Conservation (phyloP, 2,113 vertebrate species). For the Ciconia maguari region DNA sequence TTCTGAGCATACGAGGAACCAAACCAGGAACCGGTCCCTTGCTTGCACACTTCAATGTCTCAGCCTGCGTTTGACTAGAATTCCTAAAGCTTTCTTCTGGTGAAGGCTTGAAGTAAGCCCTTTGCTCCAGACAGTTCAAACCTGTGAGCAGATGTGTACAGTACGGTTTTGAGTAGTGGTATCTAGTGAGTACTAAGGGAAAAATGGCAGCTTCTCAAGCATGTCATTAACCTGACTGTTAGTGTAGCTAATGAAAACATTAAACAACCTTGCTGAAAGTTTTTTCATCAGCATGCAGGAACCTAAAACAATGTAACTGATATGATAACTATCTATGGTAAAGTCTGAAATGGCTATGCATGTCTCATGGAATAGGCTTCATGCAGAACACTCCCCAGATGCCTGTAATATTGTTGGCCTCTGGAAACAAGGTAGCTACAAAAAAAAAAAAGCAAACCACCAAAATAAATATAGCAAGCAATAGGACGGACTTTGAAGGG, state of each 20-base stretch:
- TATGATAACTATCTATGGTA: not conserved
- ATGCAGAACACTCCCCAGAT: accelerated
- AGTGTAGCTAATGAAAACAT: not conserved
- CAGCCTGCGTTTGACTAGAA: not conserved
- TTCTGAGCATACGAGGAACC: not conserved
- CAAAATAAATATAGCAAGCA: too few species aligned
- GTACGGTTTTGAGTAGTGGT: not conserved
- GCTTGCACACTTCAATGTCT: accelerated
- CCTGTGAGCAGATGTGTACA: not conserved
- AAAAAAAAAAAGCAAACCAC: not conserved
- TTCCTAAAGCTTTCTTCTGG: not conserved
- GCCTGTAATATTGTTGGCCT: not conserved
- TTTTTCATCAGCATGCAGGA: not conserved
- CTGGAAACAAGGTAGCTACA: not conserved
- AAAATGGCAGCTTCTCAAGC: not conserved
- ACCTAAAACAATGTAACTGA: not conserved
- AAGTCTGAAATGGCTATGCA: not conserved
- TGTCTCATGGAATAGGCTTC: not conserved
- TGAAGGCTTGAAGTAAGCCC: not conserved
- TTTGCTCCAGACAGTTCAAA: not conserved
- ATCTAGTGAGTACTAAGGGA: not conserved
- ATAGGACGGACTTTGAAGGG: not conserved
- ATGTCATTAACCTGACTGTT: not conserved
- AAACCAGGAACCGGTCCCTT: not conserved
- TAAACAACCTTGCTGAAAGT: not conserved